Base-by-base conservation (phyloP, 2,113 vertebrate genomes). In the Salvelinus namaycush region DNA sequence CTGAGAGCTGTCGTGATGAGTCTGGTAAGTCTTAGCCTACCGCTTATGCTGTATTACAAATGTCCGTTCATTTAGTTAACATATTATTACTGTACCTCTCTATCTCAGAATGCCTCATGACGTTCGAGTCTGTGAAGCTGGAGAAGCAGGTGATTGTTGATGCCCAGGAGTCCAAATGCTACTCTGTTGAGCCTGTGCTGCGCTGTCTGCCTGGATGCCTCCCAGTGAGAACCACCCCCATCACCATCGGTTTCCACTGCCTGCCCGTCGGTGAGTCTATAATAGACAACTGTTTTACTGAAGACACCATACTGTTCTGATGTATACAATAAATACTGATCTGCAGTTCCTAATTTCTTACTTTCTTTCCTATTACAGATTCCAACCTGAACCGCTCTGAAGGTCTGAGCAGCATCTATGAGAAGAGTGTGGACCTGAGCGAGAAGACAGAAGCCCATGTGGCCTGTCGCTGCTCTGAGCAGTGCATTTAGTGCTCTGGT, bases 211-310 rank as follows among this genome's bases (percentile, higher is more conserved):
- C 89, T 13, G 90, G 91, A 62, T 95, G 93, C n/a, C 54, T 66
- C 16, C 84, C 93, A 2, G 64, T 76, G 11, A 87, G 74, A 54
- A 90, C 83, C 9, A 82, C 83, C 29, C 11, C 81, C 0, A 75
- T 92, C 73, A 85, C 84, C 1, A 76, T 94, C 78, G 91, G 92
- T 54, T 95, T 90, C 89, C 92, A 92, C 89, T 95, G 92, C 0
- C 12, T 89, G 1, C 81, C 93, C 18, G 49, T 24, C 2, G 88
- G 94, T 95, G 82, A 93, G 92, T 62, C 3, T 22, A 60, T 6
- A 26, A 18, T 87, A 2, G 39, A 0, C 12, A 59, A 81, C 9
- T 29, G n/a, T 14, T 31, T 67, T 29, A 11, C 57, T 68, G 18
- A 27, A 67, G 26, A 29, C 18, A 29, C 7, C 68, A 31, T 31